Base-by-base conservation (phyloP, 37 sponge, comb jelly and placozoan genomes). In the Geodia barretti region DNA sequence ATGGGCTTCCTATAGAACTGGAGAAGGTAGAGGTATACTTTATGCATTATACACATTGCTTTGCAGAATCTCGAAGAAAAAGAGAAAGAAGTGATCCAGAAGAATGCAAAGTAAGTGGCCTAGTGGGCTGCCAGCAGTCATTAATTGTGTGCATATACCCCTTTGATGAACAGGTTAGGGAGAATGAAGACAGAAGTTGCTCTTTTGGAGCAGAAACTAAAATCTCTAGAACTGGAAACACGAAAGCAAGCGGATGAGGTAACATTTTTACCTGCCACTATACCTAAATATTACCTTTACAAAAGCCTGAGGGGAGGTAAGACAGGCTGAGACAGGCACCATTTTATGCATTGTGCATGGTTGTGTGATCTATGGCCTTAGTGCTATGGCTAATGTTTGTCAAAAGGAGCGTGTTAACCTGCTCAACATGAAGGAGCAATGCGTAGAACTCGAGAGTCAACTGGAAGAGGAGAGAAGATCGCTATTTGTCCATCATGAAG, bases 221-320 rank as follows among this genome's bases (percentile, higher is more conserved):
- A 77, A 38, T 19, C 64, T 77, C 41, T 62, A 62, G n/a, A 64
- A 38, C 1, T 62, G 41, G 38, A 73, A 5, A 35, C 21, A 40
- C 28, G 2, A 39, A 73, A 19, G 5, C 20, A 42, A 5, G 64
- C 63, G 33, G 78, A 77, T 24, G 64, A 62, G 78, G 41, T 77
- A 62, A 7, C 14, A 14, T 47, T 47, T 47, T 47, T 47, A 47
- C 54, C 14, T 7, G 54, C 14, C 54, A 47, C 7, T 17, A 47
- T 47, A 47, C 54, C 14, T 7, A 47, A 47, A 17, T 47, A 7
- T 47, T 47, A 47, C 7, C 14, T 47, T 47, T 47, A 7, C 14
- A 17, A 47, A 47, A 47, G 54, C 11, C 54, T 17, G 11, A 47
- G 54, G 7, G 7, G 54, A 47, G 54, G 54, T n/a, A n/a, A n/a